These are phyloP conservation scores for Bursaphelenchus okinawaensis DNA, from an alignment of 2,888 invertebrate genomes.

Conservation along the genomic window DNA sequence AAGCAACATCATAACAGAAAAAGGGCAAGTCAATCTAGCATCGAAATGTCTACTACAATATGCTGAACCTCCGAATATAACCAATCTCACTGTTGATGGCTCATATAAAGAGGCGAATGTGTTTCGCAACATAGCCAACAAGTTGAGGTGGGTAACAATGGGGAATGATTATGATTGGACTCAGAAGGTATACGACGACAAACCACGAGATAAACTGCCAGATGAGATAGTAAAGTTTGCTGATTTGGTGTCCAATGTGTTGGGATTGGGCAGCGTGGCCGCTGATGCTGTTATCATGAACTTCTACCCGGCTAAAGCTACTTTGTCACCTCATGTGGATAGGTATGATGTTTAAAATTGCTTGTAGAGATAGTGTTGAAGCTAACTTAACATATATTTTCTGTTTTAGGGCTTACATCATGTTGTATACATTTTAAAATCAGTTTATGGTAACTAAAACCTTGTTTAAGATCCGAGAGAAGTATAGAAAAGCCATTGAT, in stretches of 20 bases:
- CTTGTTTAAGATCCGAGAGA: constrained; percentile 43
- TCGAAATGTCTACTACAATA: constrained; percentile 58
- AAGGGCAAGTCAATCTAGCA: constrained; percentile 58
- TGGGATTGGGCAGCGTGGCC: constrained; percentile 63
- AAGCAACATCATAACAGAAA: constrained; percentile 46
- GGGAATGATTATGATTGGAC: constrained; percentile 99
- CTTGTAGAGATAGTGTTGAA: too few species aligned
- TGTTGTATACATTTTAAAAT: neutral
- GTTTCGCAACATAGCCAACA: constrained; percentile 50
- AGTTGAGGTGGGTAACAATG: constrained; percentile 84
- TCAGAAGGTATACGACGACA: constrained; percentile 69
- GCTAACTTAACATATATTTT: too few species aligned
- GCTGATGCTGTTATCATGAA: constrained; percentile 93
- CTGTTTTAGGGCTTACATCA: too few species aligned
- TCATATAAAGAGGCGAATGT: constrained; percentile 18
- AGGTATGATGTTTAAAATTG: constrained; percentile 26
- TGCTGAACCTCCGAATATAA: constrained; percentile 58
- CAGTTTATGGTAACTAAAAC: too few species aligned
- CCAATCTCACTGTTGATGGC: constrained; percentile 59
- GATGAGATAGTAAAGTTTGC: constrained; percentile 38
- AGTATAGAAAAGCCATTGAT: constrained; percentile 68
- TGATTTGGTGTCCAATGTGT: constrained; percentile 61
- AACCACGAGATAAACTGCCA: constrained; percentile 43
- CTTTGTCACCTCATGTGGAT: constrained; percentile 86
- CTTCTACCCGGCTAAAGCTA: constrained; percentile 87